Evolutionary conservation across 2,797 vertebrate genomes (phyloP).

Genomic region (Epinephelus malabaricus): DNA sequence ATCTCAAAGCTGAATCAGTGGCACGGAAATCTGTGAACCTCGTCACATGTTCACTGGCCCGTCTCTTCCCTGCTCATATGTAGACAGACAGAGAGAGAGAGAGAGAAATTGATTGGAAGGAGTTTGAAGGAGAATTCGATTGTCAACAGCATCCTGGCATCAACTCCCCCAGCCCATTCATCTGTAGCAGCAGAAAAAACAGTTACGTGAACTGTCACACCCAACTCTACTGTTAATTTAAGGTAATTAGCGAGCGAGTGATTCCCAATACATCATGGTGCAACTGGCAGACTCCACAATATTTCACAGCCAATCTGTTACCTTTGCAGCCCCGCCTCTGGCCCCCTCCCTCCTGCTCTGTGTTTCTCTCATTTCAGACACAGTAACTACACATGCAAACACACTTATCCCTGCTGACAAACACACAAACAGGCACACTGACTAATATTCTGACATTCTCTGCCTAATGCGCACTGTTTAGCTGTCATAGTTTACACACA

Average conservation of each 20-base stretch:
- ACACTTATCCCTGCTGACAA: constrained; percentile 35
- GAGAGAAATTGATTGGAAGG: constrained; percentile 79
- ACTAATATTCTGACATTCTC: constrained; percentile 19
- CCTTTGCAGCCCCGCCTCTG: constrained; percentile 63
- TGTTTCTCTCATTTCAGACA: constrained; percentile 51
- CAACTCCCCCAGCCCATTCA: constrained; percentile 86
- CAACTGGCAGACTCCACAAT: constrained; percentile 87
- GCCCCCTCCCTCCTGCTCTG: constrained; percentile 35
- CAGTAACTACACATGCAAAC: constrained; percentile 55
- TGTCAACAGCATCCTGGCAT: constrained; percentile 85
- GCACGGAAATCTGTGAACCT: constrained; percentile 66
- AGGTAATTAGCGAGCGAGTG: constrained; percentile 89
- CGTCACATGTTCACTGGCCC: constrained; percentile 70
- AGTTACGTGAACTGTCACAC: constrained; percentile 90
- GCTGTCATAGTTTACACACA: constrained; percentile 12
- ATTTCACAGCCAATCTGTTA: constrained; percentile 87
- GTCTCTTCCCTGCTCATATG: constrained; percentile 50
- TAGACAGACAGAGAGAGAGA: constrained; percentile 25
- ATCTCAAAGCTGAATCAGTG: constrained; percentile 56
- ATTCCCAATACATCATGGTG: constrained; percentile 90
- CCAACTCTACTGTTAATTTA: constrained; percentile 91
- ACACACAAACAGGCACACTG: constrained; percentile 13
- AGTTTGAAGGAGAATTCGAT: constrained; percentile 84
- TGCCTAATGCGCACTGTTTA: constrained; percentile 17
- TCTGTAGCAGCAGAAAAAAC: constrained; percentile 89